These are phyloP conservation scores for Microcebus tavaratra DNA, from an alignment of 2,113 vertebrate species.

Conservation along the genomic window DNA sequence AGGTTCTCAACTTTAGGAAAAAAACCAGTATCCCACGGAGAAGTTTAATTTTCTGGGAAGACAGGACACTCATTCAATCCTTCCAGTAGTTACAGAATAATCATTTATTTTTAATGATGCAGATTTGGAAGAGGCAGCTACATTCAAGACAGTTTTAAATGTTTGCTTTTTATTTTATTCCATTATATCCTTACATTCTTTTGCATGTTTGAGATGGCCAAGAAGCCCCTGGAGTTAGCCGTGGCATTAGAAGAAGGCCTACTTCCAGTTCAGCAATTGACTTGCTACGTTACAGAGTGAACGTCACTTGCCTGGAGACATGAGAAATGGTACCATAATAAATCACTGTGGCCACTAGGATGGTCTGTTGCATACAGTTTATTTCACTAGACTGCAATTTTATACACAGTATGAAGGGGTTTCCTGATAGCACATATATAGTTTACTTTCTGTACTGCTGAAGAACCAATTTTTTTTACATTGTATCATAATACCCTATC, in stretches of 20 bases:
- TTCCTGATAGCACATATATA: constrained; percentile 83
- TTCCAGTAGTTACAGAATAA: background rate
- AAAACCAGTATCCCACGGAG: background rate
- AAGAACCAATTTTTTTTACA: constrained; percentile 83
- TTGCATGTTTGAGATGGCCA: background rate
- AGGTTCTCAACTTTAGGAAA: background rate
- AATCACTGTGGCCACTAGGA: constrained; percentile 60
- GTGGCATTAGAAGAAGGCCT: background rate
- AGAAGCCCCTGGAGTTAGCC: background rate
- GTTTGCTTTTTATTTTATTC: background rate
- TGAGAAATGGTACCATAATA: background rate
- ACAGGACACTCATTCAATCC: background rate
- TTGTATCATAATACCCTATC: constrained; percentile 84
- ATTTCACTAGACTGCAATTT: constrained; percentile 87
- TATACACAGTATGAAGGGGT: constrained; percentile 87
- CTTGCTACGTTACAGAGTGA: background rate
- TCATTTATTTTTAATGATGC: background rate
- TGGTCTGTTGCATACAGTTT: constrained; percentile 84
- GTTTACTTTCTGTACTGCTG: constrained; percentile 81
- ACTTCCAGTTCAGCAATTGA: background rate
- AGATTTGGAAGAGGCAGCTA: background rate
- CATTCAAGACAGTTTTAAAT: background rate
- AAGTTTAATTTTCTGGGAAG: background rate
- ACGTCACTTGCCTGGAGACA: background rate
- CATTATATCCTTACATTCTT: background rate